A percentile compares a stretch with the other conserved stretches of the same genome.
Evolutionary conservation across 2,797 vertebrate species (phyloP).

Genomic region (Falco concolor): DNA sequence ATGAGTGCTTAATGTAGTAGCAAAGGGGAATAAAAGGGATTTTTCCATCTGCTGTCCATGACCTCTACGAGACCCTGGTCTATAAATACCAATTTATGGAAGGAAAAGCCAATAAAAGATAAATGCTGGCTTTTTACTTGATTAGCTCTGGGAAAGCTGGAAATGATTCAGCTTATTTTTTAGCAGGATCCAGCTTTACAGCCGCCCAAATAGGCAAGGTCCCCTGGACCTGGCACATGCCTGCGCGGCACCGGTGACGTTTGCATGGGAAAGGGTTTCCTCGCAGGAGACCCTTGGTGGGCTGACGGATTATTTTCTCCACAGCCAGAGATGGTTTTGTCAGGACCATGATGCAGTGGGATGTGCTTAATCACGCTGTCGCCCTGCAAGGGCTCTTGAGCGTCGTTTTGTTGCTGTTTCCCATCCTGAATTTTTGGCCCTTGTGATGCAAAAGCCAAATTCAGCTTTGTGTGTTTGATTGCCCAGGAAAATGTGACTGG

Average conservation of each 20-base stretch:
- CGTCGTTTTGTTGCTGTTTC: neutral
- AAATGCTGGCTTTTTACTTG: neutral
- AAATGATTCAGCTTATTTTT: neutral
- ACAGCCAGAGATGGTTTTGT: neutral
- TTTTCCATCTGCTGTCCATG: neutral
- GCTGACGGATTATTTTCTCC: neutral
- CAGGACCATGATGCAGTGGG: fast-evolving
- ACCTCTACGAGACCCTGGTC: neutral
- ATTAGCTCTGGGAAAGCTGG: neutral
- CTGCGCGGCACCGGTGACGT: fast-evolving
- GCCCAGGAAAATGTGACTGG: neutral
- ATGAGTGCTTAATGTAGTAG: neutral
- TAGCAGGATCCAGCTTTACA: neutral
- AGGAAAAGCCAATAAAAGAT: neutral
- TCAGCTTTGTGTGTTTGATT: neutral
- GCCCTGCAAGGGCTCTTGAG: neutral
- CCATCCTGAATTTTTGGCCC: neutral
- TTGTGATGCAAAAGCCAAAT: neutral
- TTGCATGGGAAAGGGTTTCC: neutral
- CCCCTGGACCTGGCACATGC: fast-evolving
- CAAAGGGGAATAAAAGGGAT: neutral
- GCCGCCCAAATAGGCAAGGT: fast-evolving
- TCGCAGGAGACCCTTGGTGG: neutral
- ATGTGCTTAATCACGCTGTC: neutral
- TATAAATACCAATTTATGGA: neutral